Percentiles rank a stretch among this genome's conserved stretches.
phyloP scores from a whole-genome alignment of 2,888 invertebrate genomes.

The Junonia oenone region DNA sequence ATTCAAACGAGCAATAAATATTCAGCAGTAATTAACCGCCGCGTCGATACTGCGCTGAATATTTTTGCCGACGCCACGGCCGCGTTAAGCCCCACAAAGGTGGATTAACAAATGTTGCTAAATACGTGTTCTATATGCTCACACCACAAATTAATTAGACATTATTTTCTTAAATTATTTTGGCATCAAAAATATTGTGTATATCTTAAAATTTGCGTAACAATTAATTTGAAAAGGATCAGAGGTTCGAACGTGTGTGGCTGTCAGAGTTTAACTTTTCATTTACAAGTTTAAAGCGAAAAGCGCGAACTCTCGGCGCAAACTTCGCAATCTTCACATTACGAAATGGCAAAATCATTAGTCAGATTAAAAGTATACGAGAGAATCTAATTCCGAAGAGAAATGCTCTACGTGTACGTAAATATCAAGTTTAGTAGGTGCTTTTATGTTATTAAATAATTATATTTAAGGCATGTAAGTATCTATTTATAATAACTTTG shows the following conservation, averaged over 20 bases:
- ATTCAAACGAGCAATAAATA: constrained; percentile 78
- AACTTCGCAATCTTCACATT: constrained; percentile 12
- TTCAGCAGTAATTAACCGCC: constrained; percentile 74
- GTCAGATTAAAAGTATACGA: background rate
- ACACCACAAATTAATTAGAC: no score
- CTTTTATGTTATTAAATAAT: no score
- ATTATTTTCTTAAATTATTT: no score
- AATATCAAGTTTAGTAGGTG: no score
- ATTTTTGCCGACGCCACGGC: constrained; percentile 60
- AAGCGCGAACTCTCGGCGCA: background rate
- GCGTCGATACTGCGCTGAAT: constrained; percentile 58
- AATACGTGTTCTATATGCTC: background rate
- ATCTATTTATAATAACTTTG: no score
- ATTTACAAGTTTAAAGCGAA: constrained; percentile 9
- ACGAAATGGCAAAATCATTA: constrained; percentile 1
- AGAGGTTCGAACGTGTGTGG: background rate
- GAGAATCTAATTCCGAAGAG: background rate
- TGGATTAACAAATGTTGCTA: constrained; percentile 61
- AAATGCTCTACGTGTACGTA: background rate
- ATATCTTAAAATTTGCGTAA: background rate
- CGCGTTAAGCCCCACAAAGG: constrained; percentile 64
- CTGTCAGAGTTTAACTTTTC: constrained; percentile 12
- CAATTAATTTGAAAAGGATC: constrained; percentile 1
- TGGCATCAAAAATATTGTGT: no score
- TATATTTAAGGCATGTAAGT: no score